These are phyloP conservation scores for Bombylius discolor DNA, from an alignment of 2,888 invertebrate species.

Conservation along the genomic window DNA sequence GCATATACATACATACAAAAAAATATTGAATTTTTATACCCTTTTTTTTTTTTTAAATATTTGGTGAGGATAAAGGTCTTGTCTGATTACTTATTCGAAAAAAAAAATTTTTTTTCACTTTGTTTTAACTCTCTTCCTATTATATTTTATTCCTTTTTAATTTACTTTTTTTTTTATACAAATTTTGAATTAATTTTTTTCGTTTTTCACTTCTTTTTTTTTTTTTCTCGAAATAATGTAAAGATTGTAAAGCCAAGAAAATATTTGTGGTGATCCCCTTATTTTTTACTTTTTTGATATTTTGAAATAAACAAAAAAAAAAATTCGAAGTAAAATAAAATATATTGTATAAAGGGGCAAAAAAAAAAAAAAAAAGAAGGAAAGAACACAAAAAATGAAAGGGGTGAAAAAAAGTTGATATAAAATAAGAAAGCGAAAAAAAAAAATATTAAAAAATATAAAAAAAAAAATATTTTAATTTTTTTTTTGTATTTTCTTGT, in stretches of 20 bases:
- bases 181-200: background rate
- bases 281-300: too few relatives aligned
- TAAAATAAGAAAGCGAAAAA: background rate
- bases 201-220: background rate
- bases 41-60: too few relatives aligned
- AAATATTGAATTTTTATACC: too few relatives aligned
- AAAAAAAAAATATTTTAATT: too few relatives aligned
- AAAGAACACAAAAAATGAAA: background rate
- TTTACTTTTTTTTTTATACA: too few relatives aligned
- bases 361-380: background rate
- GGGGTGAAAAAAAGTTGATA: background rate
- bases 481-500: background rate
- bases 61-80: background rate
- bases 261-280: background rate
- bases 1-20: too few relatives aligned
- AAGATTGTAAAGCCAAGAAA: background rate
- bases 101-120: too few relatives aligned
- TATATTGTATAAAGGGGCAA: background rate
- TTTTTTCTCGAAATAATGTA: background rate
- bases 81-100: too few relatives aligned
- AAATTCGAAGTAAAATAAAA: too few relatives aligned
- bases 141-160: too few relatives aligned
- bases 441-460: background rate
- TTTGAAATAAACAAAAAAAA: too few relatives aligned
- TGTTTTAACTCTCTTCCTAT: too few relatives aligned